A percentile compares a stretch with the other conserved stretches of the same genome.
Conservation (phyloP, 2,113 vertebrate species). For the Prinia subflava region DNA sequence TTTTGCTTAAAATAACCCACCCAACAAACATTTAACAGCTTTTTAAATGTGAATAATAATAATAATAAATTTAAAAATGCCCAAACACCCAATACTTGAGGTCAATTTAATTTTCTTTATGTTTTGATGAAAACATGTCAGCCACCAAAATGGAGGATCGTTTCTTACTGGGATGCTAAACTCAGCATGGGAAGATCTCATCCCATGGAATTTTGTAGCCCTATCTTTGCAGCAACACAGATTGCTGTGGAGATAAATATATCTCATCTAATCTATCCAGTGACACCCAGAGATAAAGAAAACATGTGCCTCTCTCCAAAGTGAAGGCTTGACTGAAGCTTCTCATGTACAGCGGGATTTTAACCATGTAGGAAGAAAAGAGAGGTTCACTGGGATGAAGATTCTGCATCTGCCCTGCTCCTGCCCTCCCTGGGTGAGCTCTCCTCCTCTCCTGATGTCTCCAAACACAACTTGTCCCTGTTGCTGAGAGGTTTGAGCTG, state of each 20-base stretch:
- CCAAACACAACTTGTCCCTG: neutral
- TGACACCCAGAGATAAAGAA: conserved; percentile 23
- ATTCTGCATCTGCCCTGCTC: neutral
- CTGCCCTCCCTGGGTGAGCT: neutral
- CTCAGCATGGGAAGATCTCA: conserved; percentile 21
- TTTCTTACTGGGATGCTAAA: neutral
- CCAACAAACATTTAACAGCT: neutral
- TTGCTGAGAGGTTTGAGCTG: neutral
- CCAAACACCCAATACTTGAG: neutral
- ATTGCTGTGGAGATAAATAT: conserved; percentile 34
- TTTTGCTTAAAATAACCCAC: neutral
- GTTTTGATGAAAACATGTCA: conserved; percentile 10
- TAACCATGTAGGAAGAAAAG: neutral
- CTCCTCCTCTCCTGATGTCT: neutral
- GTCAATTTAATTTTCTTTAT: neutral
- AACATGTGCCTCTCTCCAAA: neutral
- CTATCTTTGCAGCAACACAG: neutral
- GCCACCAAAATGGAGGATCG: neutral
- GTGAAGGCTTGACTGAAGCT: neutral
- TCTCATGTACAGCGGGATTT: neutral
- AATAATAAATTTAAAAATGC: neutral
- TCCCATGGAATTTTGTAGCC: neutral
- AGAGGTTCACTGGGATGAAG: neutral
- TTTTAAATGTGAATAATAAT: neutral
- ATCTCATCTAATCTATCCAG: conserved; percentile 25